phyloP scores from a whole-genome alignment of 2,113 vertebrate species.

The Psilopsiagon aurifrons region DNA sequence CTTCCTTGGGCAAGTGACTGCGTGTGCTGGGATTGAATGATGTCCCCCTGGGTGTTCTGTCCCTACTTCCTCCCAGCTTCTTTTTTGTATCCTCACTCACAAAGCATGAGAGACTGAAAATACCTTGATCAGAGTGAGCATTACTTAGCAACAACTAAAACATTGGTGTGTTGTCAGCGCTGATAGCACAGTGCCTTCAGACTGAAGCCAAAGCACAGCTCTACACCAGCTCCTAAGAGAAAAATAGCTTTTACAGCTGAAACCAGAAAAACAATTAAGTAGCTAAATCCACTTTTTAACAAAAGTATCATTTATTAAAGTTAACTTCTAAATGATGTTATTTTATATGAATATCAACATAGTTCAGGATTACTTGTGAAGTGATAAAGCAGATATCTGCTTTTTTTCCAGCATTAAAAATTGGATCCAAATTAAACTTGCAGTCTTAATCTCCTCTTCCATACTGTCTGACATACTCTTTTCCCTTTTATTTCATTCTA shows the following conservation, averaged over 20 bases:
- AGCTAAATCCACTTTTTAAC: background rate
- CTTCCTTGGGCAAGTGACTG: too few species aligned
- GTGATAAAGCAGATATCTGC: background rate
- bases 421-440: background rate
- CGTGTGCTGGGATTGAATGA: too few species aligned
- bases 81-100: background rate
- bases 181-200: background rate
- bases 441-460: background rate
- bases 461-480: background rate
- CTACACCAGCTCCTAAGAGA: background rate
- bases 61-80: background rate
- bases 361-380: background rate
- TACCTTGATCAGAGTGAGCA: background rate
- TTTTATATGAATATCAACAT: background rate
- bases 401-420: background rate
- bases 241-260: background rate
- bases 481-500: background rate
- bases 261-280: background rate
- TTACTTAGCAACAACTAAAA: background rate
- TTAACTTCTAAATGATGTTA: background rate
- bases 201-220: background rate
- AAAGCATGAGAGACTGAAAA: background rate
- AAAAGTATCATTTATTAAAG: background rate
- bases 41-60: background rate
- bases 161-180: background rate